Evolutionary conservation across 2,888 invertebrate species (phyloP).

Genomic region (Pterostichus niger): DNA sequence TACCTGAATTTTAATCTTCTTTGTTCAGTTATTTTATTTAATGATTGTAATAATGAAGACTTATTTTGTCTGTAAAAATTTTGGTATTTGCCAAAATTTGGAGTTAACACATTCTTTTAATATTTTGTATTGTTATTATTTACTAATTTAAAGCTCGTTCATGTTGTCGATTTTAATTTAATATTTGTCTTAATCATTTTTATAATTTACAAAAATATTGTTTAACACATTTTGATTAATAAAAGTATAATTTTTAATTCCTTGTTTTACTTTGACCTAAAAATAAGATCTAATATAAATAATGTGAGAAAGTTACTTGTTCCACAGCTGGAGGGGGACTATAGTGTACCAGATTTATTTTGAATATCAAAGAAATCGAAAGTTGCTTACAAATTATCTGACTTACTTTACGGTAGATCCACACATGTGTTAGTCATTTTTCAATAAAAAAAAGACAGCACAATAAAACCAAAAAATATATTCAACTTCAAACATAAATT

Average conservation of each 20-base stretch:
- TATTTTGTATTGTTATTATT: slow-evolving; percentile 45
- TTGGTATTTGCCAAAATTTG: neutral
- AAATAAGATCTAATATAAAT: neutral
- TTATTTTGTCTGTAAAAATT: neutral
- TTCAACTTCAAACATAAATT: slow-evolving; percentile 6
- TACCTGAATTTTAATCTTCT: too few relatives aligned
- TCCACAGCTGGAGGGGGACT: neutral
- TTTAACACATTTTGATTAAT: slow-evolving; percentile 46
- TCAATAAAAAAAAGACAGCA: slow-evolving; percentile 20
- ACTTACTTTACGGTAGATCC: slow-evolving; percentile 25
- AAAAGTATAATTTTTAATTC: slow-evolving; percentile 35
- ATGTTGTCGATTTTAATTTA: slow-evolving; percentile 38
- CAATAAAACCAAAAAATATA: slow-evolving; percentile 1
- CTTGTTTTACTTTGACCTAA: neutral
- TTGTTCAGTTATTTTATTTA: too few relatives aligned
- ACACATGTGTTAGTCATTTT: slow-evolving; percentile 42
- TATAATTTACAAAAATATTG: slow-evolving; percentile 39
- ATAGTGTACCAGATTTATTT: slow-evolving; percentile 15
- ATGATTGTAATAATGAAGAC: neutral
- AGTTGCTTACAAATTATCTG: neutral
- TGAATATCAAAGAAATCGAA: slow-evolving; percentile 37
- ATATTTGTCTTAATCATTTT: slow-evolving; percentile 32
- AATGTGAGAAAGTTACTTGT: slow-evolving; percentile 9
- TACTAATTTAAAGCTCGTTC: slow-evolving; percentile 44
- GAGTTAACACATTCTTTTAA: slow-evolving; percentile 19